Evolutionary conservation across 2,797 vertebrate genomes (phyloP), one percentile per base, ranked within the genome.

Genomic region (Tokudaia tokunoshimensis): DNA sequence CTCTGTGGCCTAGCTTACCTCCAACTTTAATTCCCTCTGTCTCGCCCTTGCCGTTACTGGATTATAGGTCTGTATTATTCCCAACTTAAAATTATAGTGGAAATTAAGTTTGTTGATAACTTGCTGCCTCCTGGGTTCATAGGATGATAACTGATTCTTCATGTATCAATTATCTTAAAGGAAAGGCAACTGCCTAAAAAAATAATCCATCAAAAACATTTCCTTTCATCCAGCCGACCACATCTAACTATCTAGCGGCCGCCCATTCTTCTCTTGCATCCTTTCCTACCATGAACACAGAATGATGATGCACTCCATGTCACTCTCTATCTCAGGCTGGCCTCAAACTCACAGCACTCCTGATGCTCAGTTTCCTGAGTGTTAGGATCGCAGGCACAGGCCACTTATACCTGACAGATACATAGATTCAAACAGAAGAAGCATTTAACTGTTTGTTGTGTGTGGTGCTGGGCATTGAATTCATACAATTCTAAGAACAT

Each of bases 221-320:
- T 96, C 55, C 76, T 86, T 82, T 97, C 92, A 97, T 88, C 79
- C 67, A 96, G n/a, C 94, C 12, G 93, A 88, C 24, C 79, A 95
- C 14, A 91, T 90, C 24, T 98, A 97, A 97, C 89, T 6, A 93
- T 81, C 31, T 97, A 98, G 97, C 93, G 98, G 95, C 79, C 95
- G 82, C 92, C 95, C 85, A 96, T 41, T 92, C n/a, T 92, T 94
- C 50, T 86, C 59, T 37, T 93, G 79, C 31, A 97, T 80, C 29
- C 41, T 92, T 84, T n/a, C 91, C 79, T 72, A 98, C 97, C 65
- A 72, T 85, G 91, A 94, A 93, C 81, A 96, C 72, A 93, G 91
- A 94, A 87, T 90, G 13, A 92, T 74, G 63, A 85, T 47, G 92
- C 11, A 41, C 24, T n/a, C 3, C 41, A 8, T 24, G 37, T 76